These are phyloP conservation scores for Zosterops borbonicus DNA, from an alignment of 2,113 vertebrate genomes.

Conservation along the genomic window DNA sequence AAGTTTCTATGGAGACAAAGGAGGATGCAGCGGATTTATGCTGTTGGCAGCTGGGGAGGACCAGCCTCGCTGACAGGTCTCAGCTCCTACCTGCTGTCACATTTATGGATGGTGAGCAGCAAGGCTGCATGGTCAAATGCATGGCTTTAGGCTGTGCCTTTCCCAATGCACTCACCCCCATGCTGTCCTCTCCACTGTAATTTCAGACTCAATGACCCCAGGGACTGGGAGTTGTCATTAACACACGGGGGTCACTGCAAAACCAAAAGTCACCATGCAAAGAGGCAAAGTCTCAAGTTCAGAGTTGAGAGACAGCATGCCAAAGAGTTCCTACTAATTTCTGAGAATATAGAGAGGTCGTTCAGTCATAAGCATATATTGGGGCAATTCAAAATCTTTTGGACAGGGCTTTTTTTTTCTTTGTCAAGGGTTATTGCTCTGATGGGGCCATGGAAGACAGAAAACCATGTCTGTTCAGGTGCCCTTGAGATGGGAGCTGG, in stretches of 20 bases:
- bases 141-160: background rate
- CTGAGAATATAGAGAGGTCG: background rate
- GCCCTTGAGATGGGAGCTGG: fast-evolving
- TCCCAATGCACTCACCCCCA: background rate
- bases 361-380: background rate
- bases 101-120: background rate
- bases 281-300: background rate
- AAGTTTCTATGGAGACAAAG: conserved; percentile 16
- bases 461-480: background rate
- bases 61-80: fast-evolving
- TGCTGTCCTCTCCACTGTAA: fast-evolving
- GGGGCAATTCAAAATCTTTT: background rate
- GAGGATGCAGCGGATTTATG: background rate
- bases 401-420: background rate
- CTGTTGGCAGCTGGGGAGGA: background rate
- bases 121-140: fast-evolving
- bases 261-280: background rate
- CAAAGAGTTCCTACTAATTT: background rate
- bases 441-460: background rate
- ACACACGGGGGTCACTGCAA: background rate
- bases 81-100: background rate
- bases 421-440: background rate
- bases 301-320: background rate
- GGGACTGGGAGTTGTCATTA: background rate
- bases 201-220: background rate